Evolutionary conservation across 2,888 invertebrate species (phyloP).

Genomic region (Heliconius charithonia): DNA sequence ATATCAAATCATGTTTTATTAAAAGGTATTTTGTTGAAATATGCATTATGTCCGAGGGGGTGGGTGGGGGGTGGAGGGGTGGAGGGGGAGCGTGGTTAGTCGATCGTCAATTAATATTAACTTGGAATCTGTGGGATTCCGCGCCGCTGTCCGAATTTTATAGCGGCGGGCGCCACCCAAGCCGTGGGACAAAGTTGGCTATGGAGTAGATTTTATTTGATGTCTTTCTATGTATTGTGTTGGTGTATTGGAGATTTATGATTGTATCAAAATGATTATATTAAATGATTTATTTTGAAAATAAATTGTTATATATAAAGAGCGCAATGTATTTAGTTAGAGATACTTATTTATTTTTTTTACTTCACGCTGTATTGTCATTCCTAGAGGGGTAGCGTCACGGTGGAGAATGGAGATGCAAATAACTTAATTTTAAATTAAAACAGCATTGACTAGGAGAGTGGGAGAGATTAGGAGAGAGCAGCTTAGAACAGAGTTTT

Average conservation of each 20-base stretch:
- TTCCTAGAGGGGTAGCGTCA: too few relatives aligned
- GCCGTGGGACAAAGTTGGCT: constrained; percentile 56
- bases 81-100: constrained; percentile 58
- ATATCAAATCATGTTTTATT: constrained; percentile 28
- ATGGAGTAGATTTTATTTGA: constrained; percentile 54
- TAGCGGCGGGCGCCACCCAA: constrained; percentile 83
- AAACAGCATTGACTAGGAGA: too few relatives aligned
- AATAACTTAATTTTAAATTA: too few relatives aligned
- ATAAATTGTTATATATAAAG: too few relatives aligned
- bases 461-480: too few relatives aligned
- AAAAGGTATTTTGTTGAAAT: constrained; percentile 31
- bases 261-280: background rate
- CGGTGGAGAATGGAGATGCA: too few relatives aligned
- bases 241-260: background rate
- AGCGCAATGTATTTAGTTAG: too few relatives aligned
- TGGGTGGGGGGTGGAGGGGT: background rate
- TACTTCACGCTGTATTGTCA: too few relatives aligned
- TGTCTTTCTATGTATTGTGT: background rate
- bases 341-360: too few relatives aligned
- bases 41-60: constrained; percentile 26
- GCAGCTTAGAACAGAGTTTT: too few relatives aligned
- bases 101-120: constrained; percentile 83
- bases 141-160: constrained; percentile 83
- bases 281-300: background rate
- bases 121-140: constrained; percentile 83